A percentile compares a stretch with the other conserved stretches of the same genome.
These are phyloP conservation scores for Tenthredo notha DNA, from an alignment of 2,888 invertebrate species.

Conservation along the genomic window DNA sequence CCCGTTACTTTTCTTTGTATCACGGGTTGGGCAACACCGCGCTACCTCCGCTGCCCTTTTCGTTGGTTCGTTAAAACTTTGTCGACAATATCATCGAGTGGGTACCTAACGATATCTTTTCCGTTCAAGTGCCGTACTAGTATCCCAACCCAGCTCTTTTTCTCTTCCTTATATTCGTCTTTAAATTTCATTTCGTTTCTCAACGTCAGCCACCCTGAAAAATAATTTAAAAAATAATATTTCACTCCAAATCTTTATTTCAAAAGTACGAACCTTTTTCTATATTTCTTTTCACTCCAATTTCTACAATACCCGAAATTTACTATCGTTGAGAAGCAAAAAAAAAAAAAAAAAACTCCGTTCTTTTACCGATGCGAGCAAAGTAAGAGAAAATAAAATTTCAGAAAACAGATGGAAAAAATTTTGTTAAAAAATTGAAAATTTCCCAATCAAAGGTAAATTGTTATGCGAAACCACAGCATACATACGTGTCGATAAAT, in stretches of 20 bases:
- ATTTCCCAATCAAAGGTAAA: too few species aligned
- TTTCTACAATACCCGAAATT: too few species aligned
- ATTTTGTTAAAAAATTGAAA: too few species aligned
- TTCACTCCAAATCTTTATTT: neutral
- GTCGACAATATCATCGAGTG: conserved; percentile 42
- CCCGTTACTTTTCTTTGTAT: conserved; percentile 49
- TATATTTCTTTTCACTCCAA: too few species aligned
- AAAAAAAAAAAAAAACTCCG: too few species aligned
- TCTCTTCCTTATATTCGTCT: neutral
- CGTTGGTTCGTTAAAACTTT: conserved; percentile 51
- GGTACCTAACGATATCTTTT: conserved; percentile 39
- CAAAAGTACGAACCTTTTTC: neutral
- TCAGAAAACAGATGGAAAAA: too few species aligned
- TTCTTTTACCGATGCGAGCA: conserved; percentile 7
- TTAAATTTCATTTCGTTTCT: neutral
- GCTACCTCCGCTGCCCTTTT: conserved; percentile 14
- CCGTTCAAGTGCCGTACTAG: conserved; percentile 22
- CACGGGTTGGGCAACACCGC: neutral
- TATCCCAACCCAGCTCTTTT: neutral
- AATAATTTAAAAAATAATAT: neutral
- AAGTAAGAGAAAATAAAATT: neutral
- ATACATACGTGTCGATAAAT: too few species aligned
- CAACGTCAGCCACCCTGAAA: neutral
- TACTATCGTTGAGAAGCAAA: too few species aligned
- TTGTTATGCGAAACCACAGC: too few species aligned